Evolutionary conservation across 2,797 vertebrate species (phyloP).

Genomic region (Sylvilagus floridanus): DNA sequence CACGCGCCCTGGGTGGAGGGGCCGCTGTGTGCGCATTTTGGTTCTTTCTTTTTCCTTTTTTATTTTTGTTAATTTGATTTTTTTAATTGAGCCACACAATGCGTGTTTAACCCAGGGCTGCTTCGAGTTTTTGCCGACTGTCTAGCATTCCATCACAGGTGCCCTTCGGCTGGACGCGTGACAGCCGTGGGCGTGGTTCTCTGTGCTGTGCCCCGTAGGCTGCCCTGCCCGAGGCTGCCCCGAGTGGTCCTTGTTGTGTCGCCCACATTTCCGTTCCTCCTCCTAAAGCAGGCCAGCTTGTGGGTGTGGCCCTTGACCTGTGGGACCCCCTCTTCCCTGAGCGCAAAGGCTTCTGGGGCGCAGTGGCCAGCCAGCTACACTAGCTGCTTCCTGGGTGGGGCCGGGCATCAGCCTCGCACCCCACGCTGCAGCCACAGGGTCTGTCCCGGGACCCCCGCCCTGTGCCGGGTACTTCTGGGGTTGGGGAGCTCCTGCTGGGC

Average conservation of each 20-base stretch:
- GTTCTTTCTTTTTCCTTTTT: neutral
- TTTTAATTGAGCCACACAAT: neutral
- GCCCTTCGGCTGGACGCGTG: neutral
- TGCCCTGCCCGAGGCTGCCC: accelerated
- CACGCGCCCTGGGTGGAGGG: accelerated
- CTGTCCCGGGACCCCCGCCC: too few relatives aligned
- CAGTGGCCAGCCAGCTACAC: neutral
- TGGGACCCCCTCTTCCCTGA: neutral
- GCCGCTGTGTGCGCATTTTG: neutral
- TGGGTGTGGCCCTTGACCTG: neutral
- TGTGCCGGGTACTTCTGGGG: neutral
- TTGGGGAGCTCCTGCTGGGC: neutral
- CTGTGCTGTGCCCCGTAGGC: too few relatives aligned
- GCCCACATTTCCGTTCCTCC: neutral
- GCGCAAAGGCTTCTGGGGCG: neutral
- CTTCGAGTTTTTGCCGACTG: neutral
- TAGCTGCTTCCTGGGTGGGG: too few relatives aligned
- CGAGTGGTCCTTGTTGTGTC: accelerated
- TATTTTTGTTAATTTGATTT: neutral
- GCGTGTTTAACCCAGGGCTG: neutral
- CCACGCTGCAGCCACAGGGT: accelerated
- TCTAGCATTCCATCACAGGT: neutral
- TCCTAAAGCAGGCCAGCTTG: neutral
- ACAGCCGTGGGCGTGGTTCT: too few relatives aligned
- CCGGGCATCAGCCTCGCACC: neutral